Base-by-base conservation (phyloP, 2,797 vertebrate species). In the Austrolebias charrua region DNA sequence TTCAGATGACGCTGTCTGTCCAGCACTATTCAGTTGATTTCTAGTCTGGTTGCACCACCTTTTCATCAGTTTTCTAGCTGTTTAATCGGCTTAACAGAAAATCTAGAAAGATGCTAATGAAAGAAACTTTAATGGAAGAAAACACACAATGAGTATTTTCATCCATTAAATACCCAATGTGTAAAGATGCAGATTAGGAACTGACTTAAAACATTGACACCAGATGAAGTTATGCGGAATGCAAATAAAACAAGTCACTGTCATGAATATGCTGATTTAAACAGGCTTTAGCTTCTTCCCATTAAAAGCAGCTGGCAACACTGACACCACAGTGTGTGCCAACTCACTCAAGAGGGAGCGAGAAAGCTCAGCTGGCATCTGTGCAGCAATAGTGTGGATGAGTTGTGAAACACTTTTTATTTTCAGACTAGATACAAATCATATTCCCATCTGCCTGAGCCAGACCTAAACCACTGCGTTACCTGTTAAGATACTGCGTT, bases 301-400 rank as follows among this genome's bases (percentile, higher is more conserved):
- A 62, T 53, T 53, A 45, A 62, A 62, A 62, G 50, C 49, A 62
- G 49, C 60, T 60, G 58, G 58, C 58, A 60, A 20, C 58, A 49
- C 19, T 28, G 33, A 35, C 58, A 40, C 46, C 9, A 18, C 50
- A 29, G 13, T 15, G 38, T 33, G 18, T 53, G 50, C 50, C 42
- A 62, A 16, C 60, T 53, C 60, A 53, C 42, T 62, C 29, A 62
- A 35, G 58, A 60, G 47, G 28, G 49, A 44, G 60, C 24, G 12
- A 53, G 60, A 45, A 53, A 62, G 14, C 60, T 43, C 60, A 53
- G 49, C 60, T 53, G 42, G 50, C 43, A 62, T 62, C 49, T 45
- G 50, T 62, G 59, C 42, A 31, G 49, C 47, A 38, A 40, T 49
- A 49, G 33, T 49, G 58, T 20, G 31, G 58, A 49, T 49, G 58